Percentiles rank a stretch among this genome's conserved stretches.
phyloP scores from a whole-genome alignment of 2,113 vertebrate genomes.

The Hystrix cristata region DNA sequence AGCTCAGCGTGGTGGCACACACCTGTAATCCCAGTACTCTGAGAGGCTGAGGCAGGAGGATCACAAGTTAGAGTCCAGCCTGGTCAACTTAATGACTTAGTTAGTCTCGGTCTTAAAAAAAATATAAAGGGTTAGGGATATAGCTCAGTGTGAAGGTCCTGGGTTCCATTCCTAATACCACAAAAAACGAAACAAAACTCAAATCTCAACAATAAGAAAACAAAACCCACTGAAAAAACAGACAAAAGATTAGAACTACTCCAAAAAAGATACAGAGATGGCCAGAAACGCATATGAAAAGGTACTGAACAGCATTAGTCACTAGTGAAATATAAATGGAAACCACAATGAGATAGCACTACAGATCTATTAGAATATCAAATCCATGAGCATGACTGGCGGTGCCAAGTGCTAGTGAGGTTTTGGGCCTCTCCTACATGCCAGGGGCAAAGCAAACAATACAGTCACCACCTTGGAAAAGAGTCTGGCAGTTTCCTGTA shows the following conservation, averaged over 20 bases:
- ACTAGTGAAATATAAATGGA: not conserved
- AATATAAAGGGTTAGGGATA: not conserved
- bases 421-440: not conserved
- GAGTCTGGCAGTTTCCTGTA: not conserved
- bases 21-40: not conserved
- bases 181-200: not conserved
- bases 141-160: not conserved
- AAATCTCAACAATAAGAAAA: conserved; percentile 52
- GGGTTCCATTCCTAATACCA: not conserved
- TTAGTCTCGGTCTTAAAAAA: not conserved
- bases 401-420: not conserved
- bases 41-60: not conserved
- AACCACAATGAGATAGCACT: not conserved
- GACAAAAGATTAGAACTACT: not conserved
- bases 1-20: not conserved
- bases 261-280: not conserved
- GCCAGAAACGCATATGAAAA: not conserved
- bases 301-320: not conserved
- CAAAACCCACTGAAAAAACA: not conserved
- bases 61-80: not conserved
- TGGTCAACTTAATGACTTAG: not conserved
- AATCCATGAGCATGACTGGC: not conserved
- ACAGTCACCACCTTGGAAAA: not conserved
- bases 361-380: not conserved
- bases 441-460: not conserved